Percentiles rank a stretch among this genome's conserved stretches.
Evolutionary conservation across 2,113 vertebrate species (phyloP).

Genomic region (Calyptomena viridis): DNA sequence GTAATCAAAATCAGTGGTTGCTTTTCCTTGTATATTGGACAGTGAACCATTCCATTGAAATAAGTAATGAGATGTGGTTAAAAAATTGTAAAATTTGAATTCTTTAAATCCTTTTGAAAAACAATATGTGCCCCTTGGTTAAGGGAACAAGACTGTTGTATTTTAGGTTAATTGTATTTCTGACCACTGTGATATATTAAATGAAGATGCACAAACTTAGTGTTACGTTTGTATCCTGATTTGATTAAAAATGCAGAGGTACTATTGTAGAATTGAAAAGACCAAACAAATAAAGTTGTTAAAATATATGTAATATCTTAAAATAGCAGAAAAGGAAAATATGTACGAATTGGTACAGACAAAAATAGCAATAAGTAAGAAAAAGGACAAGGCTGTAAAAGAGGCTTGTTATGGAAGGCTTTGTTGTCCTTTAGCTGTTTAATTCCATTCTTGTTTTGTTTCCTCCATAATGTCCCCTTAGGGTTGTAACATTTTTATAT

Average conservation of each 20-base stretch:
- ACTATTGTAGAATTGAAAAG: not conserved
- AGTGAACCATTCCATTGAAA: not conserved
- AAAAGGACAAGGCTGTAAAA: not conserved
- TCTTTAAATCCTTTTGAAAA: not conserved
- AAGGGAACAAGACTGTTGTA: not conserved
- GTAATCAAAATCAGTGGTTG: not conserved
- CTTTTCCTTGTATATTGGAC: not conserved
- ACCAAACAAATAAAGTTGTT: not conserved
- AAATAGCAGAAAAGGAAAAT: not conserved
- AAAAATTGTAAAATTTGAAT: not conserved
- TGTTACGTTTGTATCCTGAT: not conserved
- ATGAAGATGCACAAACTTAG: not conserved
- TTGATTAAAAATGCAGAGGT: not conserved
- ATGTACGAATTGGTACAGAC: not conserved
- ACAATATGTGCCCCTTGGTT: not conserved
- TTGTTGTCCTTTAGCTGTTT: not conserved
- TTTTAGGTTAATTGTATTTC: not conserved
- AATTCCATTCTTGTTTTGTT: conserved; percentile 31
- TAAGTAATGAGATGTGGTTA: not conserved
- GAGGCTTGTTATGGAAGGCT: not conserved
- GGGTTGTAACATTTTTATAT: conserved; percentile 21
- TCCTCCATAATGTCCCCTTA: not conserved
- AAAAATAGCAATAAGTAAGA: not conserved
- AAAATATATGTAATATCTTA: not conserved
- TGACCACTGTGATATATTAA: not conserved